Conservation (phyloP, 1,140 invertebrate genomes). For the Meloidogyne floridensis region DNA sequence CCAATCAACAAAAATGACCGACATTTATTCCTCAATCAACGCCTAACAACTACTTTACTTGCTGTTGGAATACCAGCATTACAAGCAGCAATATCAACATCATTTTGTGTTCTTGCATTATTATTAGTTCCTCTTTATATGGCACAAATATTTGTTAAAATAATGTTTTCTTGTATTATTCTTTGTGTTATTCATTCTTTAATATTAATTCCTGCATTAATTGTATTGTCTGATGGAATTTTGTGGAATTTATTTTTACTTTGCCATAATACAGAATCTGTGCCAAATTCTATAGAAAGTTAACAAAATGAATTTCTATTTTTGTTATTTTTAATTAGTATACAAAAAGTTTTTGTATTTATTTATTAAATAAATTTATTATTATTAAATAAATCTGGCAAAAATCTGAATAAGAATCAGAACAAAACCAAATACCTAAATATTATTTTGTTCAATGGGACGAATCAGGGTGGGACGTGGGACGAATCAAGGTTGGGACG, state of each 20-base stretch:
- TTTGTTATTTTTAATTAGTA: neutral
- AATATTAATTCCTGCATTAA: slow-evolving; percentile 46
- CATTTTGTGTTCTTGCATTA: slow-evolving; percentile 82
- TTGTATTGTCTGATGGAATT: slow-evolving; percentile 26
- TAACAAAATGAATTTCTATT: neutral
- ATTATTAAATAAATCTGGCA: too few relatives aligned
- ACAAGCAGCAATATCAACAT: slow-evolving; percentile 87
- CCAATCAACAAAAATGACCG: neutral
- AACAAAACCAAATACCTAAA: too few relatives aligned
- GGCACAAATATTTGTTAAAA: slow-evolving; percentile 52
- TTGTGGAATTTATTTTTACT: neutral
- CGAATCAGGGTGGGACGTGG: too few relatives aligned
- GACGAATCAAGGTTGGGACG: too few relatives aligned
- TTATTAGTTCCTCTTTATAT: slow-evolving; percentile 88
- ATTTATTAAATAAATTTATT: too few relatives aligned
- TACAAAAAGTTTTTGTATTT: neutral
- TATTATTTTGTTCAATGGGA: too few relatives aligned
- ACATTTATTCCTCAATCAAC: slow-evolving; percentile 17
- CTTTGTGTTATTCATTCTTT: slow-evolving; percentile 47
- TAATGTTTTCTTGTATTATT: slow-evolving; percentile 54
- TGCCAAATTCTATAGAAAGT: too few relatives aligned
- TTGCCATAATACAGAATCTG: too few relatives aligned
- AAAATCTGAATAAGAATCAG: too few relatives aligned
- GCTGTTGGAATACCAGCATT: slow-evolving; percentile 85
- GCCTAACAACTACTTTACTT: slow-evolving; percentile 43